These are phyloP conservation scores for Chrysolina oricalcia DNA, from an alignment of 2,888 invertebrate species.

Conservation along the genomic window DNA sequence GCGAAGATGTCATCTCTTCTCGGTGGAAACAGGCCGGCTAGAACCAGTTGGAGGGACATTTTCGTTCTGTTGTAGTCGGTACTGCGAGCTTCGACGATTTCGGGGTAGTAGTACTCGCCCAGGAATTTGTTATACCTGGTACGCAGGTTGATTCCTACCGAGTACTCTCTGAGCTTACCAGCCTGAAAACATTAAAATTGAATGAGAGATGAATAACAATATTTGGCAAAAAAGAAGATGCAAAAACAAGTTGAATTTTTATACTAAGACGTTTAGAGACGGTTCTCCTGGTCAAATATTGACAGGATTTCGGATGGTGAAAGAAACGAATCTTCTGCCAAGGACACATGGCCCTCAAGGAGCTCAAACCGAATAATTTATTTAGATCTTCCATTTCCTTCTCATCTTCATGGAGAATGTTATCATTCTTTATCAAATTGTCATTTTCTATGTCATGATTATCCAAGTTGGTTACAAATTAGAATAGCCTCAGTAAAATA, in stretches of 20 bases:
- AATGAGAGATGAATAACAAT: conserved; percentile 8
- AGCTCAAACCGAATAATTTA: conserved; percentile 77
- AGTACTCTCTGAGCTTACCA: conserved; percentile 69
- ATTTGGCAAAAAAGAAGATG: too few species aligned
- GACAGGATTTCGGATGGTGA: conserved; percentile 75
- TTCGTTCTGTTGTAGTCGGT: conserved; percentile 82
- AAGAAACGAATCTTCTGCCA: conserved; percentile 73
- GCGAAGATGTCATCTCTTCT: conserved; percentile 75
- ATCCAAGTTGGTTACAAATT: conserved; percentile 48
- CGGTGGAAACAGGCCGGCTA: conserved; percentile 82
- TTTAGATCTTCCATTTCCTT: conserved; percentile 79
- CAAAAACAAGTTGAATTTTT: too few species aligned
- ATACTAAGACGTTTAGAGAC: too few species aligned
- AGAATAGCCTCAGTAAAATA: conserved; percentile 64
- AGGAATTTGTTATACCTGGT: conserved; percentile 77
- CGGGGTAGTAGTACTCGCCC: conserved; percentile 74
- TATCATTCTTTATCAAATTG: conserved; percentile 54
- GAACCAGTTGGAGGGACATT: conserved; percentile 80
- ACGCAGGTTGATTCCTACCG: conserved; percentile 77
- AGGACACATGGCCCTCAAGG: conserved; percentile 69
- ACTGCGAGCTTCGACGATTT: conserved; percentile 77
- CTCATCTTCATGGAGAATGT: conserved; percentile 69
- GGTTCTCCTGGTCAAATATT: conserved; percentile 75
- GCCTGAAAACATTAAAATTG: conserved; percentile 55
- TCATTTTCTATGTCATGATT: conserved; percentile 61